These are phyloP conservation scores for Limenitis arthemis DNA, from an alignment of 2,888 invertebrate genomes.

Conservation along the genomic window DNA sequence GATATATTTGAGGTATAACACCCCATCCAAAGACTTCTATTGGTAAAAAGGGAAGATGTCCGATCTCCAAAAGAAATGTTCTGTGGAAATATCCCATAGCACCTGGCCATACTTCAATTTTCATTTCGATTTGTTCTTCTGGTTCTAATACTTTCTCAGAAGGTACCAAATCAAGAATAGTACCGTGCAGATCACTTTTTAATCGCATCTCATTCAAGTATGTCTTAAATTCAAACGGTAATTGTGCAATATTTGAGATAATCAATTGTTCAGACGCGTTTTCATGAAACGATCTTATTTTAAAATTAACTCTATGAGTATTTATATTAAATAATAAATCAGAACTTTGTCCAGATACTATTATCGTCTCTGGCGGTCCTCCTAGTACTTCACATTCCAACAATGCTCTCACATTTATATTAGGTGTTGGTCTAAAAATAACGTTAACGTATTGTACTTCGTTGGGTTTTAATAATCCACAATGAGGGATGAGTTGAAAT, in stretches of 20 bases:
- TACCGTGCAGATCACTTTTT: constrained; percentile 49
- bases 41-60: constrained; percentile 63
- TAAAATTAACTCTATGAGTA: constrained; percentile 51
- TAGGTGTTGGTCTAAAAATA: constrained; percentile 55
- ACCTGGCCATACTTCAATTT: constrained; percentile 67
- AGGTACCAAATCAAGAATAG: constrained; percentile 60
- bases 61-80: constrained; percentile 64
- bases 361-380: constrained; percentile 67
- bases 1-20: constrained; percentile 72
- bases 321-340: constrained; percentile 64
- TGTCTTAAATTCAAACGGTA: constrained; percentile 58
- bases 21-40: constrained; percentile 72
- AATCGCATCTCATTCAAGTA: constrained; percentile 44
- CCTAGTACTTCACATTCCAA: constrained; percentile 69
- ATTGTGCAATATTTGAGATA: constrained; percentile 64
- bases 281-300: constrained; percentile 60
- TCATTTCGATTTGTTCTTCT: constrained; percentile 49
- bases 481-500: constrained; percentile 57
- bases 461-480: constrained; percentile 64
- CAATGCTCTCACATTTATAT: constrained; percentile 56
- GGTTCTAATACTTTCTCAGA: constrained; percentile 49
- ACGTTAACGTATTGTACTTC: constrained; percentile 64
- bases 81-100: constrained; percentile 68
- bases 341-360: constrained; percentile 65
- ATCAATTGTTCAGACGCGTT: constrained; percentile 43